Evolutionary conservation across 2,888 invertebrate genomes (phyloP), one percentile per base, ranked within the genome.

Genomic region (Metalampra italica): DNA sequence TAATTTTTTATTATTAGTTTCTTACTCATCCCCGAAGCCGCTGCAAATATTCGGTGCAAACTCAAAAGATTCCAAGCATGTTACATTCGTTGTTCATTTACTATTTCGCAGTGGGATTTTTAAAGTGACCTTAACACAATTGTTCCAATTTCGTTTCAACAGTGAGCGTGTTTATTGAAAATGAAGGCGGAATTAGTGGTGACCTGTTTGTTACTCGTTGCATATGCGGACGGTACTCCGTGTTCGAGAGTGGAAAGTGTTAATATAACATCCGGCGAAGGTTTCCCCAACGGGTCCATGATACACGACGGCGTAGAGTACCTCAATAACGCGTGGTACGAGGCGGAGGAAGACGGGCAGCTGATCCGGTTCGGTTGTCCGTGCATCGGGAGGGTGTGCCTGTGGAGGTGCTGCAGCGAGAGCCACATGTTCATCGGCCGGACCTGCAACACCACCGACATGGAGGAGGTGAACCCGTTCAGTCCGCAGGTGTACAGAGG

Each of bases 401-500:
- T 89, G 22, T 83, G 82, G 72, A 82, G 83, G 56, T 89, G 88
- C 49, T 89, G 88, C 45, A 61, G 55, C 0, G 51, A 46, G 0
- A 71, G 70, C 0, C 66, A 75, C 50, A 71, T 69, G 46, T 77
- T 62, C 44, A 50, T 67, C 9, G 69, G 71, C 41, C 60, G 59
- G 34, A 54, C 60, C 0, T 89, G 88, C 46, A 50, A 47, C 7
- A 61, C 67, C 30, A 69, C 73, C 0, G 60, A 66, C n/a, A 47
- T 64, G 9, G 50, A 53, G 11, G 71, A 60, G 32, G 71, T 76
- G 29, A 69, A 77, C 36, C 76, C 82, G 0, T 88, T 89, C 54
- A 82, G 59, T 46, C 88, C 88, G 0, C 64, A 69, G 1, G 58
- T 88, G n/a, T 81, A 63, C 52, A 78, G 69, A 49, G 83, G 76